Percentiles rank a stretch among this genome's conserved stretches.
Evolutionary conservation across 2,888 invertebrate species (phyloP).

Genomic region (Galeruca laticollis): DNA sequence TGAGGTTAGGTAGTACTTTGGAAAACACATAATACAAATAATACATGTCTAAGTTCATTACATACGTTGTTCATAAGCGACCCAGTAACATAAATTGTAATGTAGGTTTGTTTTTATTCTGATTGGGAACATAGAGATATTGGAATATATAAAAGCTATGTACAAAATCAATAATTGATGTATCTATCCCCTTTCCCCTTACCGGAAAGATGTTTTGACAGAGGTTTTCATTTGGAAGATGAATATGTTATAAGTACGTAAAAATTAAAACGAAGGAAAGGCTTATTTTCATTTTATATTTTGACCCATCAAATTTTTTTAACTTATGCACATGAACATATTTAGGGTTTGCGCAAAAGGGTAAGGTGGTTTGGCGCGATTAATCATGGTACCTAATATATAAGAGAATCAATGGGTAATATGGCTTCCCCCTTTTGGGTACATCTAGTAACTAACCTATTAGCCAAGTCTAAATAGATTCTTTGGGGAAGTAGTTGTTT

Average conservation of each 20-base stretch:
- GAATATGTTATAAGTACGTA: constrained; percentile 12
- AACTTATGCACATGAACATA: constrained; percentile 63
- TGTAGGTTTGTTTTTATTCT: constrained; percentile 36
- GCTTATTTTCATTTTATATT: constrained; percentile 43
- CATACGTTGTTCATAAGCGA: constrained; percentile 33
- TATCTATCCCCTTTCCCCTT: constrained; percentile 60
- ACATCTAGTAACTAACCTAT: constrained; percentile 10
- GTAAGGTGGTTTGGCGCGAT: constrained; percentile 62
- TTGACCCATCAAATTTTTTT: constrained; percentile 52
- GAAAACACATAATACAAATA: constrained; percentile 31
- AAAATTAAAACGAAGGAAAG: constrained; percentile 17
- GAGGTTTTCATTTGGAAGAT: constrained; percentile 42
- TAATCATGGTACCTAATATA: constrained; percentile 50
- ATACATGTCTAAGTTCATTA: constrained; percentile 38
- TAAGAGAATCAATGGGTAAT: constrained; percentile 46
- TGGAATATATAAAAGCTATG: constrained; percentile 56
- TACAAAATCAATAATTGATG: constrained; percentile 66
- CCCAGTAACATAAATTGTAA: constrained; percentile 30
- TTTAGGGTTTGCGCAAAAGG: constrained; percentile 61
- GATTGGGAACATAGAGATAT: constrained; percentile 39
- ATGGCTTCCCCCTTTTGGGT: constrained; percentile 56
- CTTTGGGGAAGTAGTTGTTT: constrained; percentile 6
- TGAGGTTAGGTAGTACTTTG: constrained; percentile 43
- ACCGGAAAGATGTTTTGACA: constrained; percentile 47
- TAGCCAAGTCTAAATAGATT: constrained; percentile 19